phyloP scores from a whole-genome alignment of 2,797 vertebrate species.

The Sebastes baramenuke region DNA sequence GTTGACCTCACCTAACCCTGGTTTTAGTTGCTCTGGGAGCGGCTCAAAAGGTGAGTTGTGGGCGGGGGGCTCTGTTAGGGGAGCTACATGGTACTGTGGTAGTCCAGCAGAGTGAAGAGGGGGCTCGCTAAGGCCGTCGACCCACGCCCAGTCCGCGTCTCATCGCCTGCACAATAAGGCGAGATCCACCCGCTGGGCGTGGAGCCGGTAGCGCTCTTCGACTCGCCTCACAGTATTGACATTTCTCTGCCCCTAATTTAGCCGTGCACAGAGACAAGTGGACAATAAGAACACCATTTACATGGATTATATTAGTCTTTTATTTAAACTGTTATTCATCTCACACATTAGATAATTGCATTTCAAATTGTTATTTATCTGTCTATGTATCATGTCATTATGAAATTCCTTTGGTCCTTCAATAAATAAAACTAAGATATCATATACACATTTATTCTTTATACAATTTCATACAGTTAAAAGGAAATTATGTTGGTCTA shows the following conservation, averaged over 20 bases:
- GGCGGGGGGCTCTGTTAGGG: not conserved
- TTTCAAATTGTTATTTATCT: conserved; percentile 86
- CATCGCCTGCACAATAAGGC: not conserved
- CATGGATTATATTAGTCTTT: conserved; percentile 88
- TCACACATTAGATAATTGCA: conserved; percentile 87
- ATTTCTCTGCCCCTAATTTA: conserved; percentile 37
- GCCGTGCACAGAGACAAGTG: conserved; percentile 67
- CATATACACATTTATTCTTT: conserved; percentile 92
- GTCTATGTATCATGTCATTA: conserved; percentile 84
- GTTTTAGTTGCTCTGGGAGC: conserved; percentile 36
- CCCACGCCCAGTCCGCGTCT: not conserved
- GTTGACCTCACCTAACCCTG: conserved; percentile 32
- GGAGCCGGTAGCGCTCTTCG: conserved; percentile 1
- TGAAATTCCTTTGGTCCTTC: conserved; percentile 90
- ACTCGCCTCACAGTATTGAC: conserved; percentile 25
- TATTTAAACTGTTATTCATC: conserved; percentile 87
- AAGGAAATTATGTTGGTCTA: conserved; percentile 82
- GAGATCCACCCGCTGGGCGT: not conserved
- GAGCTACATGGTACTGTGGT: conserved; percentile 19
- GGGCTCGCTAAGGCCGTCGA: not conserved
- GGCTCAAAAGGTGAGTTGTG: not conserved
- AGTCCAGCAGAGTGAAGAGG: conserved; percentile 10
- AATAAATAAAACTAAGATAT: conserved; percentile 94
- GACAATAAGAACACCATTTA: conserved; percentile 84
- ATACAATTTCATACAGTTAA: conserved; percentile 91